Percentiles rank a stretch among this genome's conserved stretches.
phyloP scores from a whole-genome alignment of 2,888 invertebrate genomes.

The Hyposoter dolosus region DNA sequence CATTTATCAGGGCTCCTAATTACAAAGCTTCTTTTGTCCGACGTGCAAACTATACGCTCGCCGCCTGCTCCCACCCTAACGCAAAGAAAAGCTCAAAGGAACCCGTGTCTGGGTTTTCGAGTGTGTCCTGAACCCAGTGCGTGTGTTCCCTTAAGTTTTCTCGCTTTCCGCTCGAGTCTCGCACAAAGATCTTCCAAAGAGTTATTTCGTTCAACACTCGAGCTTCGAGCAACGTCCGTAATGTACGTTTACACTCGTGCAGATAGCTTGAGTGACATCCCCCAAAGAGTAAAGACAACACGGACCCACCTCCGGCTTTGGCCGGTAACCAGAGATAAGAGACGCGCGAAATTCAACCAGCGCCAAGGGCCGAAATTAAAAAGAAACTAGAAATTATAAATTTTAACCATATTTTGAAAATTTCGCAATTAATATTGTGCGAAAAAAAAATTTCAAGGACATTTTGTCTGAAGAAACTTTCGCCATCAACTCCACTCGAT shows the following conservation, averaged over 20 bases:
- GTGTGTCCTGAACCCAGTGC: constrained; percentile 8
- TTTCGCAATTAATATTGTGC: neutral
- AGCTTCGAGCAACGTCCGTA: constrained; percentile 6
- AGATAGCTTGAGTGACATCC: constrained; percentile 80
- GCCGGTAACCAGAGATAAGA: constrained; percentile 83
- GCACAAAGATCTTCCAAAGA: constrained; percentile 39
- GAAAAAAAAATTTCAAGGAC: neutral
- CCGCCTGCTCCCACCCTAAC: neutral
- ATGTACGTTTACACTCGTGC: constrained; percentile 9
- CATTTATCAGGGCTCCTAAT: constrained; percentile 84
- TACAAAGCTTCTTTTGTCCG: constrained; percentile 79
- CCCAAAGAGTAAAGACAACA: constrained; percentile 78
- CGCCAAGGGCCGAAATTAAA: constrained; percentile 21
- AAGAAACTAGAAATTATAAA: neutral
- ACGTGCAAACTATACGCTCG: neutral
- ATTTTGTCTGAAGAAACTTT: neutral
- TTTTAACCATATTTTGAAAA: neutral
- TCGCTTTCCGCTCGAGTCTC: constrained; percentile 62
- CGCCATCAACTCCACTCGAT: neutral
- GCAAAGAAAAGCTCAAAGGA: constrained; percentile 30
- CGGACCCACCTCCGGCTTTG: constrained; percentile 78
- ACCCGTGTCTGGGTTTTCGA: constrained; percentile 50
- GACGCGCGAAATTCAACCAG: constrained; percentile 54
- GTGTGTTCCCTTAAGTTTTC: constrained; percentile 2
- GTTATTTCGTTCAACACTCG: constrained; percentile 67